phyloP scores from a whole-genome alignment of 2,113 vertebrate genomes.

The Furnarius figulus region DNA sequence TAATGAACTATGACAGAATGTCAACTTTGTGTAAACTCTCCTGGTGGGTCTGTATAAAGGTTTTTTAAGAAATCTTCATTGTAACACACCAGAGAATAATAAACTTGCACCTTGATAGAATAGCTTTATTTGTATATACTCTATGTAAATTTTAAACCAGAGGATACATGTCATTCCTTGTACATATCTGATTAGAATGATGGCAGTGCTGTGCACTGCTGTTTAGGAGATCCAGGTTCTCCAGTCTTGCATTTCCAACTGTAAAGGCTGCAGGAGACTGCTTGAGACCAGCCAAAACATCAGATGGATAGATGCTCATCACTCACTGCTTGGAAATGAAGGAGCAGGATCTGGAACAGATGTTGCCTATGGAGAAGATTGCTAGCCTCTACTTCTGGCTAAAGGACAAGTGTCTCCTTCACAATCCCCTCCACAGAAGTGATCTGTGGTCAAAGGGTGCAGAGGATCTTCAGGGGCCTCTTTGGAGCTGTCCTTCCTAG shows the following conservation, averaged over 20 bases:
- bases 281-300: neutral
- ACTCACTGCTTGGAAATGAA: slow-evolving; percentile 19
- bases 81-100: slow-evolving; percentile 40
- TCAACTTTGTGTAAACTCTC: neutral
- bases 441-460: neutral
- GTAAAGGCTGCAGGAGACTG: slow-evolving; percentile 10
- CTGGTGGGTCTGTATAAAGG: slow-evolving; percentile 14
- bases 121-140: slow-evolving; percentile 69
- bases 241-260: slow-evolving; percentile 4
- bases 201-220: slow-evolving; percentile 56
- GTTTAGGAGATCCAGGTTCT: slow-evolving; percentile 19
- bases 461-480: slow-evolving; percentile 4
- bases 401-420: slow-evolving; percentile 58
- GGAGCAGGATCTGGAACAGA: neutral
- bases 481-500: neutral
- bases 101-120: slow-evolving; percentile 67
- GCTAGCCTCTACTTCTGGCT: slow-evolving; percentile 20
- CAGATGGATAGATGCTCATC: slow-evolving; percentile 19
- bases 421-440: slow-evolving; percentile 21
- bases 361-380: slow-evolving; percentile 28
- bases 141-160: slow-evolving; percentile 47
- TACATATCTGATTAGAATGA: slow-evolving; percentile 9
- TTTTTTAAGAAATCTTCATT: slow-evolving; percentile 17
- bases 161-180: slow-evolving; percentile 20
- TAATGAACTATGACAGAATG: neutral